Evolutionary conservation across 2,797 vertebrate genomes (phyloP).

Genomic region (Chaetophractus vellerosus): DNA sequence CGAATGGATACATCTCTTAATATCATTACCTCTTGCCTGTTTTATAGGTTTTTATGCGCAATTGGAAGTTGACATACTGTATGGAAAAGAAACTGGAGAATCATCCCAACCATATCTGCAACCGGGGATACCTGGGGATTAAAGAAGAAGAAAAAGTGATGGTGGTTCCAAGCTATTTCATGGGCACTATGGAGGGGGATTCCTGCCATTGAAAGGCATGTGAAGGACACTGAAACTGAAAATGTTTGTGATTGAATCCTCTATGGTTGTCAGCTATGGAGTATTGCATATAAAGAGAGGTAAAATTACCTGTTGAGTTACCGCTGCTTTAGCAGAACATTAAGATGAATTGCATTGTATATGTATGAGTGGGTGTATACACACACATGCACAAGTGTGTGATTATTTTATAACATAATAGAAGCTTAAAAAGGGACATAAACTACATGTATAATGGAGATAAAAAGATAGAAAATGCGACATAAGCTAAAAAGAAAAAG

Average conservation of each 20-base stretch:
- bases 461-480: neutral
- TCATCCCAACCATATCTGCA: neutral
- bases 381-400: neutral
- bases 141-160: neutral
- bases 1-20: neutral
- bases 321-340: neutral
- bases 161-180: neutral
- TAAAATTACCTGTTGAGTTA: neutral
- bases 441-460: neutral
- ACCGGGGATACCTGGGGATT: neutral
- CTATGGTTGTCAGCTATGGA: neutral
- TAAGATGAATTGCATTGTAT: neutral
- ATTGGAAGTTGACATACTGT: neutral
- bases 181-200: neutral
- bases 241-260: neutral
- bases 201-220: neutral
- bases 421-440: neutral
- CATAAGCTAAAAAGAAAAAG: neutral
- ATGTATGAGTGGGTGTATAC: rapidly evolving
- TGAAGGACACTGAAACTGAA: neutral
- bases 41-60: neutral
- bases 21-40: neutral
- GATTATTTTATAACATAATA: neutral
- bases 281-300: neutral
- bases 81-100: neutral